phyloP scores from a whole-genome alignment of 2,888 invertebrate species.

The Leptinotarsa haldemani region DNA sequence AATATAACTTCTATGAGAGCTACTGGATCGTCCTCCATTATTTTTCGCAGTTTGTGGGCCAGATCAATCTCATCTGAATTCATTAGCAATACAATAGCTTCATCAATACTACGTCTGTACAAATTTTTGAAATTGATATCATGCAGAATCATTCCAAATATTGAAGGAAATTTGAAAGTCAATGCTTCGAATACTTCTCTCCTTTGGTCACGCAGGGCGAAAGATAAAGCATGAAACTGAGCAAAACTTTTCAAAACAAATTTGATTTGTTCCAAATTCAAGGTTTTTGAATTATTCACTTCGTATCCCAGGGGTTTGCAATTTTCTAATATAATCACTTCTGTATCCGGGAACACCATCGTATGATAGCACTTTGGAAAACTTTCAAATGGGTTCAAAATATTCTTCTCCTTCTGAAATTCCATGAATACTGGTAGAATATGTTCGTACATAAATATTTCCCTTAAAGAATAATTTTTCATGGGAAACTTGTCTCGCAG shows the following conservation, averaged over 20 bases:
- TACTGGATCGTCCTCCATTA: not conserved
- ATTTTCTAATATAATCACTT: slow-evolving; percentile 51
- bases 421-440: slow-evolving; percentile 43
- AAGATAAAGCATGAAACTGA: slow-evolving; percentile 36
- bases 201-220: slow-evolving; percentile 38
- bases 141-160: not conserved
- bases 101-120: slow-evolving; percentile 1
- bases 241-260: slow-evolving; percentile 48
- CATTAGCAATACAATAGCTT: slow-evolving; percentile 12
- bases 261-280: slow-evolving; percentile 52
- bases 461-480: slow-evolving; percentile 42
- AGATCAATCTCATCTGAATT: slow-evolving; percentile 15
- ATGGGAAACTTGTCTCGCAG: slow-evolving; percentile 33
- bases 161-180: slow-evolving; percentile 15
- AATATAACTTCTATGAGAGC: slow-evolving; percentile 20
- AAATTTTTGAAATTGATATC: slow-evolving; percentile 7
- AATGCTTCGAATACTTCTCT: slow-evolving; percentile 24
- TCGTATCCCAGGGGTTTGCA: slow-evolving; percentile 48
- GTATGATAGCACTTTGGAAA: slow-evolving; percentile 42
- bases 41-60: slow-evolving; percentile 22
- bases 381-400: slow-evolving; percentile 34
- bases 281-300: slow-evolving; percentile 47
- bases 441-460: slow-evolving; percentile 46
- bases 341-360: slow-evolving; percentile 20
- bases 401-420: slow-evolving; percentile 42